phyloP scores from a whole-genome alignment of 2,888 invertebrate genomes.

The Agriotes lineatus region DNA sequence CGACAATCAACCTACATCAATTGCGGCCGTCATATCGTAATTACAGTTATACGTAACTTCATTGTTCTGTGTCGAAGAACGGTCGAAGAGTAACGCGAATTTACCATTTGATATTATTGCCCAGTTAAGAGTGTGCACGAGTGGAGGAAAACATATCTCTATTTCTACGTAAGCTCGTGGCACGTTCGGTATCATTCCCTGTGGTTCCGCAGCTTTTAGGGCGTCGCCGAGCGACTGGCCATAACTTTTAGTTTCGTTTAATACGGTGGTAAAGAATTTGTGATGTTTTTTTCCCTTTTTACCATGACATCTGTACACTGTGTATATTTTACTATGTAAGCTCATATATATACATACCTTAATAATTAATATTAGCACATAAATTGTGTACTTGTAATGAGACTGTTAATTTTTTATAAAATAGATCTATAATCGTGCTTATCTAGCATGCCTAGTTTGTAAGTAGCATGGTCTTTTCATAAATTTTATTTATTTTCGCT shows the following conservation, averaged over 20 bases:
- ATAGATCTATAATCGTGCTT: conserved; percentile 24
- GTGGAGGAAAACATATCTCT: not conserved
- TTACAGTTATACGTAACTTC: too few relatives aligned
- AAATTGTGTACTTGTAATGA: conserved; percentile 22
- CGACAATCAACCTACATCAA: too few relatives aligned
- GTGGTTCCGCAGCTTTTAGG: too few relatives aligned
- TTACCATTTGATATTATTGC: too few relatives aligned
- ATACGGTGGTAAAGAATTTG: not conserved
- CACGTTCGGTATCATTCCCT: not conserved
- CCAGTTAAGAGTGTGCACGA: too few relatives aligned
- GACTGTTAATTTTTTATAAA: conserved; percentile 25
- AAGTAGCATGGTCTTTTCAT: conserved; percentile 13
- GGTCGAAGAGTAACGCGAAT: too few relatives aligned
- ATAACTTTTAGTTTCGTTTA: not conserved
- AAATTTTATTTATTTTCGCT: conserved; percentile 15
- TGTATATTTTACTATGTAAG: conserved; percentile 2
- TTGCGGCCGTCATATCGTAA: too few relatives aligned
- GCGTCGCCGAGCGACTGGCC: too few relatives aligned
- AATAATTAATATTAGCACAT: conserved; percentile 22
- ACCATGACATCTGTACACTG: conserved; percentile 17
- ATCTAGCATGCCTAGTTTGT: conserved; percentile 1
- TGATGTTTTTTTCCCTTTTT: conserved; percentile 14
- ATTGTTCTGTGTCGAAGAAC: too few relatives aligned
- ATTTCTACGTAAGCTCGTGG: not conserved
- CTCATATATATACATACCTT: not conserved